Conservation (phyloP, 64 coral and sea anemone species). For the Pachyseris speciosa region DNA sequence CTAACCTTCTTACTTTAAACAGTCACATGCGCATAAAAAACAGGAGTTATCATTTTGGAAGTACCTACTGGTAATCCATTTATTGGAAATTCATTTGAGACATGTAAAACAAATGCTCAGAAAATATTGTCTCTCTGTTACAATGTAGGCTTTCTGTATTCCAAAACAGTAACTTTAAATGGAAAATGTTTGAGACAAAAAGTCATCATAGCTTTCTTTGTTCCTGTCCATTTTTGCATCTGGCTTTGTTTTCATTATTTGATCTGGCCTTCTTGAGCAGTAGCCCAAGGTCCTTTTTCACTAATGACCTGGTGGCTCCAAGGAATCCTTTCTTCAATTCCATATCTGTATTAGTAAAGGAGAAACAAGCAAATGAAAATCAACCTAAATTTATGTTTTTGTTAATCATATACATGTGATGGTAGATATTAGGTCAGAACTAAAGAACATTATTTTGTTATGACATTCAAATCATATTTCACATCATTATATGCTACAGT, state of each 20-base stretch:
- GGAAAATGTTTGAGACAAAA: not conserved
- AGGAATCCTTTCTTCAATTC: constrained; percentile 9
- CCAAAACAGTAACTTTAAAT: not conserved
- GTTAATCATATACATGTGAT: not conserved
- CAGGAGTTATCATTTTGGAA: not conserved
- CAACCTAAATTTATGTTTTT: not conserved
- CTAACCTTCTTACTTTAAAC: not conserved
- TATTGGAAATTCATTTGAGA: not conserved
- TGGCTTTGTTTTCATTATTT: constrained; percentile 5
- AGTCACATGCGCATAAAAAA: not conserved
- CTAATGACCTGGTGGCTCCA: constrained; percentile 1
- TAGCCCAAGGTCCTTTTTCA: constrained; percentile 15
- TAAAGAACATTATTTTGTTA: constrained; percentile 19
- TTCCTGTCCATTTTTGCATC: constrained; percentile 19
- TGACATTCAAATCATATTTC: not conserved
- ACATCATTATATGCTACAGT: not conserved
- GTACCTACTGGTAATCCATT: not conserved
- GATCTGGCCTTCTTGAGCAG: not conserved
- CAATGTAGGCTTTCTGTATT: not conserved
- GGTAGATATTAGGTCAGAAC: not conserved
- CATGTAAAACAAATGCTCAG: not conserved
- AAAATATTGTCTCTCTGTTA: not conserved
- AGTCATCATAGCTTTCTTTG: constrained; percentile 2
- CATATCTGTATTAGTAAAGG: constrained; percentile 14
- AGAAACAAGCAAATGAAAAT: constrained; percentile 4